These are phyloP conservation scores for Oostethus manadensis DNA, from an alignment of 2,113 vertebrate genomes.

Conservation along the genomic window DNA sequence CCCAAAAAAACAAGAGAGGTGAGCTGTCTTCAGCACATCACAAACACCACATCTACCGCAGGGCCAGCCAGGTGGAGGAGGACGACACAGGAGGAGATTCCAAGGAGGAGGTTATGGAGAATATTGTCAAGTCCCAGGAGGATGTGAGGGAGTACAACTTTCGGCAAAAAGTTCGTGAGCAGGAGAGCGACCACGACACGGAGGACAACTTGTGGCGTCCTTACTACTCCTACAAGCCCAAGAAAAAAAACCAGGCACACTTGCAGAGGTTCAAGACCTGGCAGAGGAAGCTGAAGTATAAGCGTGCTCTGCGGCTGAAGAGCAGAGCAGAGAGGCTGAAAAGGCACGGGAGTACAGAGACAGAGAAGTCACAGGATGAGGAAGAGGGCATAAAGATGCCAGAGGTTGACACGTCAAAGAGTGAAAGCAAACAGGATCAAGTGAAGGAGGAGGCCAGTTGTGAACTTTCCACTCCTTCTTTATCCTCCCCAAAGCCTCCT, in stretches of 20 bases:
- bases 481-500: slow-evolving; percentile 50
- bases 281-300: slow-evolving; percentile 74
- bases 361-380: slow-evolving; percentile 48
- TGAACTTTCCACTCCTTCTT: slow-evolving; percentile 34
- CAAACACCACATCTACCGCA: slow-evolving; percentile 62
- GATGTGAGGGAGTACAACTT: slow-evolving; percentile 70
- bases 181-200: slow-evolving; percentile 74
- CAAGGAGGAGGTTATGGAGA: slow-evolving; percentile 44
- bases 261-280: slow-evolving; percentile 75
- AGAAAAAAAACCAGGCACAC: slow-evolving; percentile 74
- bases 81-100: slow-evolving; percentile 27
- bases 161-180: slow-evolving; percentile 74
- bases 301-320: slow-evolving; percentile 71
- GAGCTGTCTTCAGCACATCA: slow-evolving; percentile 55
- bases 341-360: slow-evolving; percentile 51
- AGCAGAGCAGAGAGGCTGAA: slow-evolving; percentile 72
- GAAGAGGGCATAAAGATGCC: slow-evolving; percentile 33
- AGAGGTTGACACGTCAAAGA: slow-evolving; percentile 21
- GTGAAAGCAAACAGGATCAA: slow-evolving; percentile 36
- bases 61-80: slow-evolving; percentile 48
- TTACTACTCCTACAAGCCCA: slow-evolving; percentile 89
- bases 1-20: slow-evolving; percentile 60
- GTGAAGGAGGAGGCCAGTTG: slow-evolving; percentile 37
- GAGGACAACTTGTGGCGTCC: slow-evolving; percentile 87
- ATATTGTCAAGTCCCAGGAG: slow-evolving; percentile 50